Evolutionary conservation across 1,140 invertebrate genomes (phyloP).

Genomic region (Catajapyx aquilonaris): DNA sequence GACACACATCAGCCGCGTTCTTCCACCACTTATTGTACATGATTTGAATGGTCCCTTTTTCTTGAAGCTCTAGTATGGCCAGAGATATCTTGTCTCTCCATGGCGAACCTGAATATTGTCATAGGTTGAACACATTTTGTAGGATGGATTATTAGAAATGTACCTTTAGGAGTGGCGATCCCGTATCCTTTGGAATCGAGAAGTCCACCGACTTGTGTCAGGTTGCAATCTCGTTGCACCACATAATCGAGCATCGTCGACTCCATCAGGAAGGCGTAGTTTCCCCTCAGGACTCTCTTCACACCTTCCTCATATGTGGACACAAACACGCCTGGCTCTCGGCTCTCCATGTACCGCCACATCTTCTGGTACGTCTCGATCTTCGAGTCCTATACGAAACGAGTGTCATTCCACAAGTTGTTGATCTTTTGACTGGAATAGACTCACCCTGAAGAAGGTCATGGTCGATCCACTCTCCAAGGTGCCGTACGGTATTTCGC

Average conservation of each 20-base stretch:
- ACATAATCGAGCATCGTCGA: slow-evolving; percentile 37
- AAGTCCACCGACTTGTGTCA: slow-evolving; percentile 42
- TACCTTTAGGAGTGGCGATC: slow-evolving; percentile 22
- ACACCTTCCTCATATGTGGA: slow-evolving; percentile 28
- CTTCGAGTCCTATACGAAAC: slow-evolving; percentile 36
- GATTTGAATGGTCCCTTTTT: slow-evolving; percentile 86
- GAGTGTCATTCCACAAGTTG: neutral
- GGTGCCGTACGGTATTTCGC: slow-evolving; percentile 38
- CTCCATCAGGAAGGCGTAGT: no score
- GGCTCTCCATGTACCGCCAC: slow-evolving; percentile 34
- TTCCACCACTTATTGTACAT: slow-evolving; percentile 97
- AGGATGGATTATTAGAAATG: slow-evolving; percentile 21
- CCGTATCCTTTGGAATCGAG: slow-evolving; percentile 36
- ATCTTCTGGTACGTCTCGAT: no score
- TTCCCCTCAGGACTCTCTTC: slow-evolving; percentile 34
- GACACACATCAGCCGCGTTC: slow-evolving; percentile 78
- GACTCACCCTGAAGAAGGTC: slow-evolving; percentile 31
- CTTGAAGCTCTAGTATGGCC: slow-evolving; percentile 84
- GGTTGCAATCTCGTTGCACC: slow-evolving; percentile 36
- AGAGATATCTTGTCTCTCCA: slow-evolving; percentile 89
- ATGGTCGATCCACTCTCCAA: slow-evolving; percentile 32
- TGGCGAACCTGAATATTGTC: slow-evolving; percentile 49
- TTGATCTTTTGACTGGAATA: slow-evolving; percentile 18
- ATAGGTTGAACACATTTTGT: neutral
- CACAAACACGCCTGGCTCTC: slow-evolving; percentile 29